Base-by-base conservation (phyloP, 2,888 invertebrate species). In the Xestia c-nigrum region DNA sequence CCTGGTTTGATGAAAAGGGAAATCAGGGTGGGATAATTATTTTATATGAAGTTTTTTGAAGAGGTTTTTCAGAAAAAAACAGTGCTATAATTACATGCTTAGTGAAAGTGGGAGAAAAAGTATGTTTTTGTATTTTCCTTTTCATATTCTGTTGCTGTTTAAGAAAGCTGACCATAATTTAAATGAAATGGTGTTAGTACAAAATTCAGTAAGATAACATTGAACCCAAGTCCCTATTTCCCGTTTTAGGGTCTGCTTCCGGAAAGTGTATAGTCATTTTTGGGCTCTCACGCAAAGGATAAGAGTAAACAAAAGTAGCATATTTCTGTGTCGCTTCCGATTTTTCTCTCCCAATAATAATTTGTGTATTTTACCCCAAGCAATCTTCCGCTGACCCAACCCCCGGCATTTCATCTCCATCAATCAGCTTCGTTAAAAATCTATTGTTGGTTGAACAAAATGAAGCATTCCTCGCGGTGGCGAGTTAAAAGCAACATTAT, bases 391-490 rank as follows among this genome's bases (percentile, higher is more conserved):
- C 74, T 83, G 89, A 89, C 88, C 82, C 81, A 43, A 74, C 72
- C 77, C 86, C 85, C 85, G 89, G 85, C 85, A 84, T 90, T 92
- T 88, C 86, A 88, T 90, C 89, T 88, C 88, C 92, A 93, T 93
- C 92, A 93, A 93, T 93, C 93, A 93, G 89, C 74, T 83, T 84
- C 80, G 86, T 87, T 90, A 91, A 92, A 90, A 92, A 87, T 84
- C 91, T 87, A 93, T 94, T 93, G 93, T 94, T 91, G 87, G 87
- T 87, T 85, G 89, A 93, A 94, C 93, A 93, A 92, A 92, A 92
- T 91, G 87, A 90, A 87, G 85, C 85, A 89, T 91, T 90, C 86
- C 89, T 90, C 88, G 81, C 85, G 84, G 85, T 86, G 88, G 79
- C 81, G 89, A 91, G 92, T 93, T 93, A 93, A 94, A 93, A 93